Base-by-base conservation (phyloP, 2,797 vertebrate genomes). In the Helostoma temminkii region DNA sequence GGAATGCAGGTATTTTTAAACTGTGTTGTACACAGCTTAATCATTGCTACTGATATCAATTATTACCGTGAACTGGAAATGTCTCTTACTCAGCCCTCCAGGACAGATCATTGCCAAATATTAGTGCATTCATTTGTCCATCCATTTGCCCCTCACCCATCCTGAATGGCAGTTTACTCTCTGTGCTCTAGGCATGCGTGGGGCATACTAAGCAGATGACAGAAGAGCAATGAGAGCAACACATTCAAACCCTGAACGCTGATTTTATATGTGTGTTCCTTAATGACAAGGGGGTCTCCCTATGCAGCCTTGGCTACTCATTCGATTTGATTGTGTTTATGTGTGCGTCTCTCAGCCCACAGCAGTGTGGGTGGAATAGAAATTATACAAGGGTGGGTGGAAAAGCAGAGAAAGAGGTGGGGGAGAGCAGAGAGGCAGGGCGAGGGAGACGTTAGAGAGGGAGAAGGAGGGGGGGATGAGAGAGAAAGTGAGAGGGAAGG, bases 351-450 rank as follows among this genome's bases (percentile, higher is more conserved):
- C 83, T 90, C 88, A 89, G 89, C 91, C 88, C 80, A 89, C 86
- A 75, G 85, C 82, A 82, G 81, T 92, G 95, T 95, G 94, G 91
- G 93, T 82, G 93, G 94, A 94, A 94, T 90, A 92, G 91, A 94
- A 94, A 94, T 93, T 86, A 92, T 83, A 72, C 69, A 74, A 86
- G 92, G 87, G 87, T 93, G 94, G 95, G 94, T 91, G 85, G 92
- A 91, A 80, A 82, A 87, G 92, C 84, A 74, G 74, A 72, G 86
- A 68, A 76, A 83, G 81, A 74, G 83, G 81, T 75, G 74, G 86
- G 43, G 83, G 62, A 55, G 76, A 66, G 81, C 66, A 47, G 37
- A 74, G 84, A 81, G 85, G 83, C 74, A 80, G 80, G 80, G 68
- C 34, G 58, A 74, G 75, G 72, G 80, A 84, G 76, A 76, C 16